These are phyloP conservation scores for Eulemur mongoz DNA, from an alignment of 2,797 vertebrate genomes.

Conservation along the genomic window DNA sequence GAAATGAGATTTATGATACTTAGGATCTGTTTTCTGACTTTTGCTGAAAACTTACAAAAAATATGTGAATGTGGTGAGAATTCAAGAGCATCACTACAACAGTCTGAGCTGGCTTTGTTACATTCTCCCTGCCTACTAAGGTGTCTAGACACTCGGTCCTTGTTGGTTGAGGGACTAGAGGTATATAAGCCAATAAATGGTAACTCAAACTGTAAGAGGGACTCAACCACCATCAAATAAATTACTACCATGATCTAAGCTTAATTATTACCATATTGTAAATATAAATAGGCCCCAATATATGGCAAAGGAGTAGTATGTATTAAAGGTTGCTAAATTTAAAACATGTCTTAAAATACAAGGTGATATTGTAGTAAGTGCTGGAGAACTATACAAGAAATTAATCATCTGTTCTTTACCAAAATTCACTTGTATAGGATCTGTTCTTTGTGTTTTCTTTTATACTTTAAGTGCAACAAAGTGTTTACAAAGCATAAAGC, in stretches of 20 bases:
- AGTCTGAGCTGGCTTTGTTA: background rate
- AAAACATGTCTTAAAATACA: background rate
- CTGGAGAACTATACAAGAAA: background rate
- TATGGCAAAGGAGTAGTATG: background rate
- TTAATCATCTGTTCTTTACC: background rate
- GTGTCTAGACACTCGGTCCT: background rate
- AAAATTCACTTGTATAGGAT: background rate
- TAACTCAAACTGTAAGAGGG: background rate
- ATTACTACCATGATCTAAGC: background rate
- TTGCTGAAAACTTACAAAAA: background rate
- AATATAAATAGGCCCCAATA: background rate
- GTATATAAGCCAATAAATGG: background rate
- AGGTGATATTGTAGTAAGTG: background rate
- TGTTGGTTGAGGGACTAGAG: background rate
- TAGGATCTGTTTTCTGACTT: background rate
- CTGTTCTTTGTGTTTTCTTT: background rate
- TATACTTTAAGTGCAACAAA: slow-evolving; percentile 1
- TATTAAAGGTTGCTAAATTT: background rate
- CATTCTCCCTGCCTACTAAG: background rate
- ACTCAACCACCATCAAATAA: background rate
- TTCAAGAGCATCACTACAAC: accelerated
- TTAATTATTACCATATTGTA: background rate
- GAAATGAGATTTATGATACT: background rate
- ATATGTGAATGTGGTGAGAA: accelerated
- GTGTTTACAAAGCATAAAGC: slow-evolving; percentile 44